A percentile compares a stretch with the other conserved stretches of the same genome.
These are phyloP conservation scores for Apodemia duryi DNA, from an alignment of 2,888 invertebrate species.

Conservation along the genomic window DNA sequence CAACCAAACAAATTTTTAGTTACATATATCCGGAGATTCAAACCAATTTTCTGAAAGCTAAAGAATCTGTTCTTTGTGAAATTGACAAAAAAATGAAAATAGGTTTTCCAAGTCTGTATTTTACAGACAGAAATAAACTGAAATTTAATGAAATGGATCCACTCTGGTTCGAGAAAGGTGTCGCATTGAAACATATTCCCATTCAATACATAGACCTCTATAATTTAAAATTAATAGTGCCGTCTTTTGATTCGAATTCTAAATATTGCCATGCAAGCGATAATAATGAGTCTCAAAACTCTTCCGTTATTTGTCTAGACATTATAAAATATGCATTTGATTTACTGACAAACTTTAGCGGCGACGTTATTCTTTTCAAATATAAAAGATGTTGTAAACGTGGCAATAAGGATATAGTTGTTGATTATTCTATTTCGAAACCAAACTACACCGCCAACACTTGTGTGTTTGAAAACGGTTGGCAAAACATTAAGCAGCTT, in stretches of 20 bases:
- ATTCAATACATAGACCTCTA: conserved; percentile 34
- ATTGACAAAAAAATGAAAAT: not conserved
- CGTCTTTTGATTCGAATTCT: conserved; percentile 21
- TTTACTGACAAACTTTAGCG: conserved; percentile 39
- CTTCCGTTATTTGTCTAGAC: conserved; percentile 37
- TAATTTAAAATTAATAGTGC: conserved; percentile 22
- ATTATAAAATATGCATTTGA: conserved; percentile 45
- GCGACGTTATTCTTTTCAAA: not conserved
- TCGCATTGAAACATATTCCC: conserved; percentile 31
- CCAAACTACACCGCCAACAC: conserved; percentile 34
- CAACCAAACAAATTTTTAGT: not conserved
- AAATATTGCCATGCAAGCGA: conserved; percentile 27
- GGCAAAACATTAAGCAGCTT: conserved; percentile 33
- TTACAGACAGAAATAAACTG: conserved; percentile 24
- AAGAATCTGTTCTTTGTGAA: not conserved
- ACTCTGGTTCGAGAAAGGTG: conserved; percentile 39
- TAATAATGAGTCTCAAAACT: conserved; percentile 28
- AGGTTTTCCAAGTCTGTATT: conserved; percentile 13
- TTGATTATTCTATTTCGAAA: conserved; percentile 27
- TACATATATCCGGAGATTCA: not conserved
- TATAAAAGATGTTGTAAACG: not conserved
- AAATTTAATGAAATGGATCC: conserved; percentile 31
- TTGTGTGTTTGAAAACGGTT: conserved; percentile 45
- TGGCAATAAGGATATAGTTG: not conserved
- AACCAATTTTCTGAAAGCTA: not conserved